Conservation (phyloP, 1,140 invertebrate genomes). For the Cyclina sinensis region DNA sequence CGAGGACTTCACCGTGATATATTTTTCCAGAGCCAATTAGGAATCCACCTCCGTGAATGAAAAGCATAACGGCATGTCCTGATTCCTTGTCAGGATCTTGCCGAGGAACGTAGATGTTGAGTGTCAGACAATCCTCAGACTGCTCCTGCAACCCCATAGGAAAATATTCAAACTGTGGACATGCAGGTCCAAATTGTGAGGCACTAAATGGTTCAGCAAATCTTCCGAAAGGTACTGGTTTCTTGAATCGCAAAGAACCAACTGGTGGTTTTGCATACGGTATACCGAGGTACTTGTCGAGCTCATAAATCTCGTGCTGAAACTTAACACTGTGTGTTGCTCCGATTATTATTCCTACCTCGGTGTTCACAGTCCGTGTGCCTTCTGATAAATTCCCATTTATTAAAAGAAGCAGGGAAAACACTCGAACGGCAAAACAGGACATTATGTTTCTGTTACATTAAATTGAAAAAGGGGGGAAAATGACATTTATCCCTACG, state of each 20-base stretch:
- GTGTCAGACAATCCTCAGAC: slow-evolving; percentile 95
- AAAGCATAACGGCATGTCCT: slow-evolving; percentile 69
- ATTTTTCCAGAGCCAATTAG: slow-evolving; percentile 74
- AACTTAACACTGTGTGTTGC: neutral
- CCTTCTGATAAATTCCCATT: neutral
- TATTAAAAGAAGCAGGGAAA: neutral
- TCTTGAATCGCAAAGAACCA: slow-evolving; percentile 68
- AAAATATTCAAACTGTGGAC: slow-evolving; percentile 44
- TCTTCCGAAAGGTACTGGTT: slow-evolving; percentile 55
- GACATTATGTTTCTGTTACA: neutral
- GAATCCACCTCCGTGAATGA: slow-evolving; percentile 76
- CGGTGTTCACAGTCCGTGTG: neutral
- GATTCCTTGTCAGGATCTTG: slow-evolving; percentile 32
- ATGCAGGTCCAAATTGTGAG: slow-evolving; percentile 51
- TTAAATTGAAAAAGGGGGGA: no score
- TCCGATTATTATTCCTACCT: slow-evolving; percentile 10
- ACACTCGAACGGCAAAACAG: neutral
- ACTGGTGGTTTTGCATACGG: slow-evolving; percentile 76
- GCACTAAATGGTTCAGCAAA: slow-evolving; percentile 58
- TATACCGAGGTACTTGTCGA: slow-evolving; percentile 46
- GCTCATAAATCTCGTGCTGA: neutral
- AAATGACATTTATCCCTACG: no score
- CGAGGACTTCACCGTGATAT: slow-evolving; percentile 77
- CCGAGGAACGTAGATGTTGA: slow-evolving; percentile 95
- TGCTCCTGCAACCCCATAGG: neutral